phyloP scores from a whole-genome alignment of 2,888 invertebrate species.

The Drosophila neotestacea region DNA sequence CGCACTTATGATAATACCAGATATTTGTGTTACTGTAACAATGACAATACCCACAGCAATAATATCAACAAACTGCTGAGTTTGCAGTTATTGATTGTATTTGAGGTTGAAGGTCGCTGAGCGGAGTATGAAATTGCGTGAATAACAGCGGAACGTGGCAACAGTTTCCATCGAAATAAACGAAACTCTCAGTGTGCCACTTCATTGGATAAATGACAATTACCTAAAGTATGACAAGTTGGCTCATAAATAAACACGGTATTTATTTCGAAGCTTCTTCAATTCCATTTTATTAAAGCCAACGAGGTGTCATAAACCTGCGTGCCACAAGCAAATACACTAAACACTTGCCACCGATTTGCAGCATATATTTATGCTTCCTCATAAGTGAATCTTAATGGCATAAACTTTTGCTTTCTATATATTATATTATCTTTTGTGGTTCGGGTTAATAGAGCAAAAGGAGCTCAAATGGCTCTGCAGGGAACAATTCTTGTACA shows the following conservation, averaged over 20 bases:
- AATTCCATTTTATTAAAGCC: conserved; percentile 27
- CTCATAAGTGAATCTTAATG: conserved; percentile 55
- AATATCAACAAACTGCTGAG: conserved; percentile 37
- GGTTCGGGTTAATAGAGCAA: conserved; percentile 21
- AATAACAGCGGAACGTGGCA: conserved; percentile 14
- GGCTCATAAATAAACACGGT: conserved; percentile 38
- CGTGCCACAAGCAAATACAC: conserved; percentile 6
- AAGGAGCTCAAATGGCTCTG: conserved; percentile 28
- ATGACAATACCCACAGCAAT: conserved; percentile 19
- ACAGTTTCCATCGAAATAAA: conserved; percentile 36
- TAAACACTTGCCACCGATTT: conserved; percentile 26
- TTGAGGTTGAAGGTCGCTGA: conserved; percentile 29
- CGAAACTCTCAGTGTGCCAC: conserved; percentile 4
- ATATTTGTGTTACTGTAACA: conserved; percentile 35
- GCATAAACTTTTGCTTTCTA: conserved; percentile 30
- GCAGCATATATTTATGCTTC: conserved; percentile 3
- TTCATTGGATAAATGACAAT: conserved; percentile 36
- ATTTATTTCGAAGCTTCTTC: not conserved
- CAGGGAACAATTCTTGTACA: conserved; percentile 18
- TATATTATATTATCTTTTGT: not conserved
- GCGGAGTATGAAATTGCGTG: conserved; percentile 20
- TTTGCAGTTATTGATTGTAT: conserved; percentile 47
- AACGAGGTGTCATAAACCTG: conserved; percentile 30
- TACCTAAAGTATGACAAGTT: conserved; percentile 51
- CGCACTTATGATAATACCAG: not conserved